Conservation (phyloP, 2,113 vertebrate species). For the Neogobius melanostomus region DNA sequence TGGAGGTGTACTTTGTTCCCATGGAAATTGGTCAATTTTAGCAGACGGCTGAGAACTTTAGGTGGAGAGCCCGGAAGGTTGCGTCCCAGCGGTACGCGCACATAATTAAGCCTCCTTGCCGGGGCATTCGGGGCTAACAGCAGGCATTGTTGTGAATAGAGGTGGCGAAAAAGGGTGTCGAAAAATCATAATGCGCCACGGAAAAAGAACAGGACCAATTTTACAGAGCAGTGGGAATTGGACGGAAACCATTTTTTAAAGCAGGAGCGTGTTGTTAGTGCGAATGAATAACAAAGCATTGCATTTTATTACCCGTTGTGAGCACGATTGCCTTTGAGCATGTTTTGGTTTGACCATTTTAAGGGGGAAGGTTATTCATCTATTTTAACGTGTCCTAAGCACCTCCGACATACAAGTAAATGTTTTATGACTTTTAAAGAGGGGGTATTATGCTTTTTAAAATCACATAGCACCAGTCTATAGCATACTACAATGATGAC, state of each 20-base stretch:
- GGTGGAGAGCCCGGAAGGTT: conserved; percentile 74
- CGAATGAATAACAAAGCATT: conserved; percentile 25
- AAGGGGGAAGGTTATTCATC: neutral
- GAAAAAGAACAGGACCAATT: conserved; percentile 60
- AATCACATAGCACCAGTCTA: no score
- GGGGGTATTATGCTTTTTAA: no score
- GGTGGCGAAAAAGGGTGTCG: conserved; percentile 73
- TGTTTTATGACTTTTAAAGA: neutral
- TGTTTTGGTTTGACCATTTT: conserved; percentile 7
- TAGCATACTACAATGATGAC: no score
- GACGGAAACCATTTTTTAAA: conserved; percentile 36
- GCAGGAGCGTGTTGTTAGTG: conserved; percentile 23
- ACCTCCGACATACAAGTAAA: neutral
- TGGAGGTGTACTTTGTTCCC: conserved; percentile 85
- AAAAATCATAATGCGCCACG: conserved; percentile 67
- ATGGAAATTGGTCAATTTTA: conserved; percentile 84
- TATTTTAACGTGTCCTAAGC: neutral
- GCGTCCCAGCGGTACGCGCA: conserved; percentile 75
- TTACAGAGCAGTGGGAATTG: conserved; percentile 44
- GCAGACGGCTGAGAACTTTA: conserved; percentile 78
- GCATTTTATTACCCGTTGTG: conserved; percentile 33
- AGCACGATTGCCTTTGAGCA: conserved; percentile 14
- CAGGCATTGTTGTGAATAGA: conserved; percentile 79
- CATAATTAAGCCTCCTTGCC: conserved; percentile 80
- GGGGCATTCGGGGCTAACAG: conserved; percentile 78